A percentile compares a stretch with the other conserved stretches of the same genome.
Conservation (phyloP, 2,113 vertebrate species). For the Corynorhinus townsendii region DNA sequence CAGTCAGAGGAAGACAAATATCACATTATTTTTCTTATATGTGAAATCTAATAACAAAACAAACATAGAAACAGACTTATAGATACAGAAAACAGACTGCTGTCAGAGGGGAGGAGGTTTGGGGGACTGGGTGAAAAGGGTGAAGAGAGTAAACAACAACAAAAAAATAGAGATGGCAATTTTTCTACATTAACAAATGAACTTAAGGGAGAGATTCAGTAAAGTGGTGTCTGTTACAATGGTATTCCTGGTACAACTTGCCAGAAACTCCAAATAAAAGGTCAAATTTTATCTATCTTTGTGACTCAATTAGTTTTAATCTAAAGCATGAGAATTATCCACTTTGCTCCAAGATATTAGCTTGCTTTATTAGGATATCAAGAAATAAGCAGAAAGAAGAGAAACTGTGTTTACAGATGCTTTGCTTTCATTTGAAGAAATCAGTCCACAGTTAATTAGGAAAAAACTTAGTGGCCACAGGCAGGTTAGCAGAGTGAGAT, state of each 20-base stretch:
- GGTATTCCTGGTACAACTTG: slow-evolving; percentile 69
- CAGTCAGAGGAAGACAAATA: background rate
- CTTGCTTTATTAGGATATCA: slow-evolving; percentile 47
- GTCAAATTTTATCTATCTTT: slow-evolving; percentile 69
- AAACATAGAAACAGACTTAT: background rate
- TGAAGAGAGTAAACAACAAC: background rate
- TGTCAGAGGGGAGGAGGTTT: background rate
- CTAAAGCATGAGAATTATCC: slow-evolving; percentile 61
- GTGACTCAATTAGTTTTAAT: slow-evolving; percentile 74
- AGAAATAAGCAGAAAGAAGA: slow-evolving; percentile 1
- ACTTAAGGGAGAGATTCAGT: slow-evolving; percentile 64
- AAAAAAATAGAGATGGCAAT: slow-evolving; percentile 48
- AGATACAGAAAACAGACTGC: background rate
- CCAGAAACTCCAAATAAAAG: slow-evolving; percentile 68
- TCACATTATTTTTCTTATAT: background rate
- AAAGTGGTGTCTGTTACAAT: slow-evolving; percentile 71
- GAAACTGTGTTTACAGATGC: background rate
- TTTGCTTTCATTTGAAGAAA: background rate
- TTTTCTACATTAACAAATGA: slow-evolving; percentile 69
- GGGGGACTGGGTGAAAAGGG: background rate
- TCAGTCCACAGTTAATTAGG: background rate
- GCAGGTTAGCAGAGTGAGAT: background rate
- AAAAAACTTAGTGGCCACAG: background rate
- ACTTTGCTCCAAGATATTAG: slow-evolving; percentile 72
- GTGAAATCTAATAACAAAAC: background rate